Percentiles rank a stretch among this genome's conserved stretches.
These are phyloP conservation scores for Falco peregrinus DNA, from an alignment of 2,797 vertebrate species.

Conservation along the genomic window DNA sequence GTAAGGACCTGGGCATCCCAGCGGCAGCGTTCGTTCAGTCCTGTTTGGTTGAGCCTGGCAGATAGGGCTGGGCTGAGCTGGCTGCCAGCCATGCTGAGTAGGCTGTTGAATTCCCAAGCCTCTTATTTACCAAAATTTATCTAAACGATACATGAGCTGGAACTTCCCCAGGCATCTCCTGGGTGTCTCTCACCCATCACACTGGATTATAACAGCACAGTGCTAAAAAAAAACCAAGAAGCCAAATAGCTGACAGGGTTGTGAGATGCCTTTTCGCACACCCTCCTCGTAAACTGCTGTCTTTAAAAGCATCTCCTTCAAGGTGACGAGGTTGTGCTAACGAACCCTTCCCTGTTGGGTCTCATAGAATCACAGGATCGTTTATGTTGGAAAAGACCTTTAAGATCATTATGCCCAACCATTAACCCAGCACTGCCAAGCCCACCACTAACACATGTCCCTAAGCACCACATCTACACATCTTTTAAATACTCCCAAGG, in stretches of 20 bases:
- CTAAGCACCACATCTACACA: no score
- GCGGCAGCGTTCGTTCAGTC: background rate
- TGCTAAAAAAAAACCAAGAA: background rate
- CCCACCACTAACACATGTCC: no score
- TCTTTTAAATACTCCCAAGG: no score
- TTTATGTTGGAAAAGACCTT: no score
- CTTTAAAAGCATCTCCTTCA: background rate
- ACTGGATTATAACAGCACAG: rapidly evolving
- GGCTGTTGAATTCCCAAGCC: background rate
- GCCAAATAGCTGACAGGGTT: background rate
- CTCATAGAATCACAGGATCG: no score
- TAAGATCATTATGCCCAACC: no score
- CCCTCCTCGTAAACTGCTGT: background rate
- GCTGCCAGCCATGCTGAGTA: background rate
- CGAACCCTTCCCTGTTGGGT: background rate
- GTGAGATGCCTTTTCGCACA: background rate
- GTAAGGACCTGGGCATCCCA: background rate
- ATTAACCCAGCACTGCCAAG: no score
- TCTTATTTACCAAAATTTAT: background rate
- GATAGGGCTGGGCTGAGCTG: background rate
- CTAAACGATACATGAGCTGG: rapidly evolving
- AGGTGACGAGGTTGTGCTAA: background rate
- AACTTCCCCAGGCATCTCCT: background rate
- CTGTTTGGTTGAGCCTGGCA: background rate
- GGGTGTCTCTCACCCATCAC: background rate